Percentiles rank a stretch among this genome's conserved stretches.
These are phyloP conservation scores for Chitala chitala DNA, from an alignment of 2,113 vertebrate genomes.

Conservation along the genomic window DNA sequence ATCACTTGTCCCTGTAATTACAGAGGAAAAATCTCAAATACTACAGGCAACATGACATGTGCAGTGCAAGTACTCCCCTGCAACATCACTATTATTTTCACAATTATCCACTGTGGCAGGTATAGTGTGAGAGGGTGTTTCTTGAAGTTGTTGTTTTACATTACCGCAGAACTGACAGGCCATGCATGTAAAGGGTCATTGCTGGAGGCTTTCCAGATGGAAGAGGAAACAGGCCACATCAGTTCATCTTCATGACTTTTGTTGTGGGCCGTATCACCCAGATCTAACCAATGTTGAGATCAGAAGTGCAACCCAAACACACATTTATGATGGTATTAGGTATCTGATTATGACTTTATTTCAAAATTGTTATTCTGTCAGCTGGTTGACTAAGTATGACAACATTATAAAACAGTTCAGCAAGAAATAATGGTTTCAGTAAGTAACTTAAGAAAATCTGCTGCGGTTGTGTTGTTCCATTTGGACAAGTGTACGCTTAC, in stretches of 20 bases:
- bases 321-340: no score
- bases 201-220: constrained; percentile 83
- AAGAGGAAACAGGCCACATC: constrained; percentile 76
- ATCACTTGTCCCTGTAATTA: background rate
- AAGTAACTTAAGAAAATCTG: background rate
- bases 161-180: constrained; percentile 83
- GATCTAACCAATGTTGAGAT: constrained; percentile 77
- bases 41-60: background rate
- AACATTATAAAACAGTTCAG: no score
- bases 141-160: constrained; percentile 31
- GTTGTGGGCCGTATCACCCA: constrained; percentile 75
- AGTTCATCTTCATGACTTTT: constrained; percentile 75
- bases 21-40: background rate
- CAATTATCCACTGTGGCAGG: background rate
- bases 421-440: background rate
- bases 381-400: no score
- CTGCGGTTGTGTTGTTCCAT: background rate
- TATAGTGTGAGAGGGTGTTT: background rate
- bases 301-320: background rate
- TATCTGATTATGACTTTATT: no score
- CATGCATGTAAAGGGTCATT: constrained; percentile 75
- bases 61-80: background rate
- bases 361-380: no score
- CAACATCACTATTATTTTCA: background rate
- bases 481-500: constrained; percentile 55